Evolutionary conservation across 1,140 invertebrate genomes (phyloP), one percentile per base, ranked within the genome.

Genomic region (Drosophila kanapiae): DNA sequence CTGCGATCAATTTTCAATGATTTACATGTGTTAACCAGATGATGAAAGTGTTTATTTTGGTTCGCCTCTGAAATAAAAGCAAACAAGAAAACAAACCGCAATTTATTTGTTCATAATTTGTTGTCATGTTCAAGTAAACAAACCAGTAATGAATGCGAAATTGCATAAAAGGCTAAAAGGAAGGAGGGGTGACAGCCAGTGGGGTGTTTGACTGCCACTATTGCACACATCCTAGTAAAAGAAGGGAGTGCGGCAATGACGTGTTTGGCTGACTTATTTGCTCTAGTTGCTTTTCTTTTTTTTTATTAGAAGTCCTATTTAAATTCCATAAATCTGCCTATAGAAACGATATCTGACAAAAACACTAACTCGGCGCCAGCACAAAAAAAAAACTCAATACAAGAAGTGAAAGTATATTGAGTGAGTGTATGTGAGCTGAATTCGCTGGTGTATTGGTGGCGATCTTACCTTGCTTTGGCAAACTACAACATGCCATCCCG

Each of bases 351-450:
- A 67, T 68, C 51, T 64, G 84, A 79, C 76, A 74, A 78, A 69
- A 88, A 69, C 63, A 35, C 31, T 9, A 63, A 56, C 56, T 63
- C 65, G 67, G 62, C 77, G 78, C 72, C 43, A 90, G 68, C 63
- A 70, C 42, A 90, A 90, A 84, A 85, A 86, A 80, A 75, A 84
- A 84, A 80, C 82, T 80, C 60, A 90, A 90, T 88, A 84, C 75
- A 91, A 91, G 86, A 90, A 90, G 85, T 90, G 85, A 90, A 90
- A 90, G 85, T 90, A 90, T 90, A 91, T 85, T 80, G 64, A 85
- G 53, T 69, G 60, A 60, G 35, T 49, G 18, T 77, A 27, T 38
- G 71, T 64, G 53, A 72, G 68, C 45, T 72, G 67, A 47, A 68
- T 60, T 48, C 61, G 37, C 33, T 5, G 37, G 5, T 29, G 62